Evolutionary conservation across 2,113 vertebrate species (phyloP).

Genomic region (Trogon surrucura): DNA sequence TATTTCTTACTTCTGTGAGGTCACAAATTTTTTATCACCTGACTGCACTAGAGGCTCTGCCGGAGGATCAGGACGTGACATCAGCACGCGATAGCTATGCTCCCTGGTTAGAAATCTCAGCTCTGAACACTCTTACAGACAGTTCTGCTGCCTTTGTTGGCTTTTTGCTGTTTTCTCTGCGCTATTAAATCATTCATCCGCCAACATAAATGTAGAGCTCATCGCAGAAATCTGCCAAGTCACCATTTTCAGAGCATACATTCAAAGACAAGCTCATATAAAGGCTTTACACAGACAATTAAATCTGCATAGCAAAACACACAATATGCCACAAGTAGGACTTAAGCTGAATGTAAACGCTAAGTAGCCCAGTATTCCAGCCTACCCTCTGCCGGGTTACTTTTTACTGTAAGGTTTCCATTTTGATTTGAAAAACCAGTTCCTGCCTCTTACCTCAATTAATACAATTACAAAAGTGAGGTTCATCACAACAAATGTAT

Average conservation of each 20-base stretch:
- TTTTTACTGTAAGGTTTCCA: background rate
- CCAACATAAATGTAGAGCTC: background rate
- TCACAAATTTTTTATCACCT: background rate
- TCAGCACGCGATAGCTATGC: background rate
- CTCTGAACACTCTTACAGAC: background rate
- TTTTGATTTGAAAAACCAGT: background rate
- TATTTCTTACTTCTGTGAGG: background rate
- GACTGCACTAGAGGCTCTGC: background rate
- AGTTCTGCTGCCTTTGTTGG: background rate
- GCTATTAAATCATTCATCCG: background rate
- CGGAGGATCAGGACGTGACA: background rate
- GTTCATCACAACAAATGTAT: background rate
- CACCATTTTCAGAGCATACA: background rate
- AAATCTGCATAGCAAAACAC: background rate
- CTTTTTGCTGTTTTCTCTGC: background rate
- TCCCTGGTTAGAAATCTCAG: background rate
- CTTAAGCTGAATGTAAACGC: background rate
- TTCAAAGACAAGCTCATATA: background rate
- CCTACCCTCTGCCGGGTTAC: background rate
- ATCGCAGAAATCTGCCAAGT: background rate
- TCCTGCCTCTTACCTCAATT: background rate
- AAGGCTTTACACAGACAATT: background rate
- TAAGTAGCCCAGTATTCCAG: background rate
- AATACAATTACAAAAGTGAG: background rate
- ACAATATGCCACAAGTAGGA: background rate